Conservation (phyloP, 1,140 invertebrate genomes). For the Rhagoletis pomonella region DNA sequence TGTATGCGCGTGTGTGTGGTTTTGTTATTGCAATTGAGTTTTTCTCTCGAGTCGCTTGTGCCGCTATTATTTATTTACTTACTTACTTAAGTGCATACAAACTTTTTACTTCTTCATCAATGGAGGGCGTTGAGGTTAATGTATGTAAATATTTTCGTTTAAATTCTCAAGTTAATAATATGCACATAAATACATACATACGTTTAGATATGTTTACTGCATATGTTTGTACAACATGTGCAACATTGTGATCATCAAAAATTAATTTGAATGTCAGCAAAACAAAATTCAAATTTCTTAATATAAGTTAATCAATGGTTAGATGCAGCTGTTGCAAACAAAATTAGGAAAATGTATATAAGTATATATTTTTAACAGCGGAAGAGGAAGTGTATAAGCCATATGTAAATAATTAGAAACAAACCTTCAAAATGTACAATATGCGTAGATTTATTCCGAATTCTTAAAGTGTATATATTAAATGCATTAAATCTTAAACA, state of each 20-base stretch:
- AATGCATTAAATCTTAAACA: not conserved
- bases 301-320: not conserved
- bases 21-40: not conserved
- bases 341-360: not conserved
- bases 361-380: no score
- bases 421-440: no score
- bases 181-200: not conserved
- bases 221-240: no score
- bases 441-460: no score
- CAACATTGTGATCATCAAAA: no score
- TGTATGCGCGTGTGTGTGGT: not conserved
- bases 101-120: not conserved
- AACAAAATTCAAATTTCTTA: no score
- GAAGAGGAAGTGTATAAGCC: no score
- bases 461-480: no score
- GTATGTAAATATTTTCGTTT: not conserved
- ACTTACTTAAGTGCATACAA: not conserved
- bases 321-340: not conserved
- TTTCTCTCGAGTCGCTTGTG: not conserved
- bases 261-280: no score
- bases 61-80: not conserved
- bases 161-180: not conserved
- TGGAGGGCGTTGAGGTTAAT: not conserved
- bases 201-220: no score
- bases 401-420: no score